These are phyloP conservation scores for Heliangelus exortis DNA, from an alignment of 2,797 vertebrate species.

Conservation along the genomic window DNA sequence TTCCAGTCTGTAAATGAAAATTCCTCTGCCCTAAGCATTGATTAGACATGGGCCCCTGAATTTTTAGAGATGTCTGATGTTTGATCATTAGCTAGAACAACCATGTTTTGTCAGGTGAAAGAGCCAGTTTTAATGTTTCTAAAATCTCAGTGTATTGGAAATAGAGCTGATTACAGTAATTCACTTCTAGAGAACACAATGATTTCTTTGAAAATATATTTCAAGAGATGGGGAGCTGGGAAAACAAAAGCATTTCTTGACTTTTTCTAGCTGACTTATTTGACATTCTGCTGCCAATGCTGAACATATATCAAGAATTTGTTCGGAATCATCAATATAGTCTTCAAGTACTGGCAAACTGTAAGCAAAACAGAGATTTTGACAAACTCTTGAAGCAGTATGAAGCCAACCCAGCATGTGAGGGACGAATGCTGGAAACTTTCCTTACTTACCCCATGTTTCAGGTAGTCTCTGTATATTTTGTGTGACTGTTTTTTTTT, in stretches of 20 bases:
- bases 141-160: neutral
- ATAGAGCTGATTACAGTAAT: neutral
- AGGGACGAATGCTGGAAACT: slow-evolving; percentile 97
- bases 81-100: neutral
- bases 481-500: neutral
- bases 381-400: slow-evolving; percentile 99
- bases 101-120: neutral
- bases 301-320: slow-evolving; percentile 99
- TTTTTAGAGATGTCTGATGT: neutral
- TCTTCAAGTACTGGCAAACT: slow-evolving; percentile 97
- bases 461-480: slow-evolving; percentile 82
- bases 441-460: slow-evolving; percentile 99
- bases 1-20: neutral
- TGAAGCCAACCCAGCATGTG: slow-evolving; percentile 95
- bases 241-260: slow-evolving; percentile 22
- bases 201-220: neutral
- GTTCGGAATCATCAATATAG: slow-evolving; percentile 99
- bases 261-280: slow-evolving; percentile 92
- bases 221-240: neutral
- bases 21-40: neutral
- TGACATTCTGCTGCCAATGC: slow-evolving; percentile 98
- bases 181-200: neutral
- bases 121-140: neutral
- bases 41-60: neutral
- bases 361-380: slow-evolving; percentile 99